These are phyloP conservation scores for Australoheros scitulus DNA, from an alignment of 2,113 vertebrate species.

Conservation along the genomic window DNA sequence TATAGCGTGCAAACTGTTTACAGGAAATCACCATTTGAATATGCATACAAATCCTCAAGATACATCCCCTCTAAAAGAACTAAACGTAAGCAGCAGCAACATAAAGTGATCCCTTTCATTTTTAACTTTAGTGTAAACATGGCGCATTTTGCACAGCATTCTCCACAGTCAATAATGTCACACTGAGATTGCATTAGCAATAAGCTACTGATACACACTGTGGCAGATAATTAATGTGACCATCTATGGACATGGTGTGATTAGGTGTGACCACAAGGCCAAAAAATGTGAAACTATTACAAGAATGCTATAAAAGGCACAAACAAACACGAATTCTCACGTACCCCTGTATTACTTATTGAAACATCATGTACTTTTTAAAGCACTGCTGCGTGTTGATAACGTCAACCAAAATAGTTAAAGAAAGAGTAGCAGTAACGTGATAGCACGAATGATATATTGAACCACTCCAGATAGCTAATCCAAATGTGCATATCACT, in stretches of 20 bases:
- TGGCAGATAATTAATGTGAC: conserved; percentile 45
- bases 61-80: neutral
- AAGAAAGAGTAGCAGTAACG: neutral
- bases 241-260: conserved; percentile 30
- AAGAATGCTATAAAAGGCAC: neutral
- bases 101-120: neutral
- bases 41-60: neutral
- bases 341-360: neutral
- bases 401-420: neutral
- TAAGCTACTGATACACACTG: conserved; percentile 36
- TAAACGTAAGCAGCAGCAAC: neutral
- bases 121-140: neutral
- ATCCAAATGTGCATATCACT: conserved; percentile 24
- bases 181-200: conserved; percentile 37
- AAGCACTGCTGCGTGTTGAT: neutral
- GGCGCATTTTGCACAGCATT: conserved; percentile 19
- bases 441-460: conserved; percentile 20
- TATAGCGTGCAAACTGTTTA: neutral
- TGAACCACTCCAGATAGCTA: conserved; percentile 5
- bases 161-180: conserved; percentile 48
- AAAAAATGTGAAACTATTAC: conserved; percentile 49
- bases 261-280: conserved; percentile 37
- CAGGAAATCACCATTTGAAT: neutral
- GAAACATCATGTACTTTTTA: neutral
- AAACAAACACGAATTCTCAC: neutral